Evolutionary conservation across 2,797 vertebrate species (phyloP).

Genomic region (Scolopax bukidnonensis): DNA sequence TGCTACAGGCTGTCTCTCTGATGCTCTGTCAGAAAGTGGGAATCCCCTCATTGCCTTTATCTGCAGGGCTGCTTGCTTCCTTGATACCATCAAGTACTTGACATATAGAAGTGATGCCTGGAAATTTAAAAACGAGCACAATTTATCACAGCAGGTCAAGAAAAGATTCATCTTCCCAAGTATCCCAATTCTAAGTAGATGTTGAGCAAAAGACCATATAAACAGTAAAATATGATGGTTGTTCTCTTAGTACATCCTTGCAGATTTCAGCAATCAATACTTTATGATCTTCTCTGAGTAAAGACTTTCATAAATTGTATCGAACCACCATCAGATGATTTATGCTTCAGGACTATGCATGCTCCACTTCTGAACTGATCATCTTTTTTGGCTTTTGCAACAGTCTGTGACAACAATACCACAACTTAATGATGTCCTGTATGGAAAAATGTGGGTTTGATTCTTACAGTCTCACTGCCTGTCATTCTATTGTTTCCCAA

Average conservation of each 20-base stretch:
- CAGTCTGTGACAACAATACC: neutral
- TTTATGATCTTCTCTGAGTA: neutral
- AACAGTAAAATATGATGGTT: neutral
- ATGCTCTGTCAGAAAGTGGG: neutral
- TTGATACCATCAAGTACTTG: neutral
- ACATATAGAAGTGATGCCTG: neutral
- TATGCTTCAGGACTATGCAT: neutral
- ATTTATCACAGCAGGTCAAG: neutral
- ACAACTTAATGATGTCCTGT: neutral
- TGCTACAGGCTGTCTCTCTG: neutral
- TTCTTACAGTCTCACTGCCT: neutral
- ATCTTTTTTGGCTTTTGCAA: neutral
- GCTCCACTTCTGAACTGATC: neutral
- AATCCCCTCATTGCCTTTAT: neutral
- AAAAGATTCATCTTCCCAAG: neutral
- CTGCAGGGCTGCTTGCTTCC: neutral
- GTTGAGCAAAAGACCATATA: neutral
- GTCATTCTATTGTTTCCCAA: neutral
- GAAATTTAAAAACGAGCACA: neutral
- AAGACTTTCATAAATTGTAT: neutral
- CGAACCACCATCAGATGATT: neutral
- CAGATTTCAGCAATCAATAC: neutral
- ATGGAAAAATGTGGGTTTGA: neutral
- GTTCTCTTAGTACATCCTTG: neutral
- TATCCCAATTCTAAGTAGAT: neutral